Conservation (phyloP, 2,888 invertebrate genomes). For the Agapostemon virescens region DNA sequence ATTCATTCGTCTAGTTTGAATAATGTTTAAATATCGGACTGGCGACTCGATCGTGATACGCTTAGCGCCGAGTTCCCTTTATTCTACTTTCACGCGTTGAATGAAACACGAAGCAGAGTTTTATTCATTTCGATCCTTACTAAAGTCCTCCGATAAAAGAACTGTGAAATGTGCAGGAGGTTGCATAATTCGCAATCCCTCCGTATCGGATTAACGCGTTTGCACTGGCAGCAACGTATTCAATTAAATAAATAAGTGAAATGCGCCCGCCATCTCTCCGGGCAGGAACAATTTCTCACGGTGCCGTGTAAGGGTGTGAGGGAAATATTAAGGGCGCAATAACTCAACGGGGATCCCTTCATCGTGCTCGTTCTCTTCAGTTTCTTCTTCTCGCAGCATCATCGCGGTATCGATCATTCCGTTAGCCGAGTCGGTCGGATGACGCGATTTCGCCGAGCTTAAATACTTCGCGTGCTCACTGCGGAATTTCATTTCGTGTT, state of each 20-base stretch:
- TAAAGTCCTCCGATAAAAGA: neutral
- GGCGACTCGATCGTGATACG: no score
- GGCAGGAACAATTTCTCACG: neutral
- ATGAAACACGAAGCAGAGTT: no score
- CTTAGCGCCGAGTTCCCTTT: no score
- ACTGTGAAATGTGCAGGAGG: neutral
- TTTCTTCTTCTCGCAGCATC: neutral
- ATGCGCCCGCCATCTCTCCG: neutral
- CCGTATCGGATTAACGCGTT: neutral
- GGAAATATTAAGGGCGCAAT: neutral
- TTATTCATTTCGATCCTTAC: neutral
- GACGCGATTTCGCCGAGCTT: neutral
- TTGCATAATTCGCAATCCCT: neutral
- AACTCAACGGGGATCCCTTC: neutral
- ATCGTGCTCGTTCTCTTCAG: conserved; percentile 4
- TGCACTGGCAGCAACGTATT: neutral
- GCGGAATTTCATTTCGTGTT: neutral
- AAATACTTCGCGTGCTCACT: conserved; percentile 30
- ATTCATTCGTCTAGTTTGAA: neutral
- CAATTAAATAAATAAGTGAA: neutral
- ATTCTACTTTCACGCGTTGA: no score
- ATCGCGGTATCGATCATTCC: conserved; percentile 30
- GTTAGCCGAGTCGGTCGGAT: neutral
- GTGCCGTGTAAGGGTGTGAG: neutral
- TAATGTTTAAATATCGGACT: neutral